These are phyloP conservation scores for Phylloscopus collybita DNA, from an alignment of 2,797 vertebrate genomes.

Conservation along the genomic window DNA sequence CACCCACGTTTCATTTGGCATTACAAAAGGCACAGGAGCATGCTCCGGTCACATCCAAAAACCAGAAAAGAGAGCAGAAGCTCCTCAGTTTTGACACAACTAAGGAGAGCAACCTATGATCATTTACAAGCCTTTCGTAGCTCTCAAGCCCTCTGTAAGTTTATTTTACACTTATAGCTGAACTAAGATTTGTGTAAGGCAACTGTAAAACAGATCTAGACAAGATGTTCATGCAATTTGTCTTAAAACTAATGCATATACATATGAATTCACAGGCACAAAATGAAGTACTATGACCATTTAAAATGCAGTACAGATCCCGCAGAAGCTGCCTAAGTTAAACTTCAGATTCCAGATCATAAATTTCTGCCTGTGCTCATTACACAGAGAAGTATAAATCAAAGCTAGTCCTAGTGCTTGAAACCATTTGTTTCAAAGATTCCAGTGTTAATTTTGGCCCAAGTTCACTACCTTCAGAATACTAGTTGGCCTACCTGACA, in stretches of 20 bases:
- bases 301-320: neutral
- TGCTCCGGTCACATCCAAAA: neutral
- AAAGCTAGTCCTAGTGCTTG: neutral
- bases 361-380: neutral
- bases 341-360: neutral
- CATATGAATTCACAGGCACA: neutral
- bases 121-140: neutral
- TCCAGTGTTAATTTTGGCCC: neutral
- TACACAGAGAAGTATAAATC: neutral
- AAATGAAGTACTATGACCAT: neutral
- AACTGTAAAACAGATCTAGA: neutral
- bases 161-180: neutral
- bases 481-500: neutral
- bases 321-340: neutral
- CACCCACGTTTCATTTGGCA: accelerated
- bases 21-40: neutral
- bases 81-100: neutral
- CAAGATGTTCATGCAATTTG: neutral
- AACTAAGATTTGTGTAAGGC: neutral
- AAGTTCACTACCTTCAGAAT: neutral
- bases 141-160: neutral
- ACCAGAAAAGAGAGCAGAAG: neutral
- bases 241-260: neutral
- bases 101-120: neutral
- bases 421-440: neutral